Percentiles rank a stretch among this genome's conserved stretches.
Evolutionary conservation across 2,797 vertebrate species (phyloP).

Genomic region (Lacerta bilineata): DNA sequence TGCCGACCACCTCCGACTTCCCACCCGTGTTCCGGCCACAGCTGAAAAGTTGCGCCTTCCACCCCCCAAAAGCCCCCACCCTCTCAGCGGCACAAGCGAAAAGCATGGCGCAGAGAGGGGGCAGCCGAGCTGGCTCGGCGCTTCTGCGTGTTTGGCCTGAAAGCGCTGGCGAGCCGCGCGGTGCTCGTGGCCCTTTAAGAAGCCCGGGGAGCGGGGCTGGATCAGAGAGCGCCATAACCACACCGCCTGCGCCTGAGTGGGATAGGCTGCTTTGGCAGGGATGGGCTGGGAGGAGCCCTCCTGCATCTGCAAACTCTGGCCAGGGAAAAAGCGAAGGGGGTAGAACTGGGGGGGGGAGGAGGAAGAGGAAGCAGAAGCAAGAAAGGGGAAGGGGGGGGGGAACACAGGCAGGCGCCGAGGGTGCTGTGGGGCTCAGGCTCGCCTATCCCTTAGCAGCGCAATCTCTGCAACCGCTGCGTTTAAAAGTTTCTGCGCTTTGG

Average conservation of each 20-base stretch:
- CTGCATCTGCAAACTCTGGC: constrained; percentile 32
- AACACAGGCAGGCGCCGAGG: constrained; percentile 35
- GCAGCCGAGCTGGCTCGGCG: no score
- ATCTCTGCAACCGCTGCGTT: background rate
- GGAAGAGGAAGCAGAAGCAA: background rate
- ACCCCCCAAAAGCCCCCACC: no score
- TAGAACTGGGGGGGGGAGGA: background rate
- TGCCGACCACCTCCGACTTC: background rate
- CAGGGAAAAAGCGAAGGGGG: constrained; percentile 49
- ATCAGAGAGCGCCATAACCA: constrained; percentile 6
- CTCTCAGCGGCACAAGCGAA: background rate
- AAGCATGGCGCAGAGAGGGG: no score
- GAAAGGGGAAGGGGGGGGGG: constrained; percentile 40
- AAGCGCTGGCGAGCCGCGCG: background rate
- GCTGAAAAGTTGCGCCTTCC: background rate
- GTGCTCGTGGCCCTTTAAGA: constrained; percentile 58
- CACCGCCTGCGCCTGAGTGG: constrained; percentile 24
- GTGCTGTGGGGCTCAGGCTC: constrained; percentile 23
- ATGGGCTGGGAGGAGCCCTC: constrained; percentile 39
- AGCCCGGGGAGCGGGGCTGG: constrained; percentile 29
- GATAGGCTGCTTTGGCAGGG: constrained; percentile 37
- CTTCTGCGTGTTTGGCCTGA: background rate
- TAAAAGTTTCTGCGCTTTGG: constrained; percentile 1
- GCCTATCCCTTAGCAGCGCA: background rate
- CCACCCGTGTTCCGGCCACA: background rate